Evolutionary conservation across 2,113 vertebrate genomes (phyloP).

Genomic region (Chamaea fasciata): DNA sequence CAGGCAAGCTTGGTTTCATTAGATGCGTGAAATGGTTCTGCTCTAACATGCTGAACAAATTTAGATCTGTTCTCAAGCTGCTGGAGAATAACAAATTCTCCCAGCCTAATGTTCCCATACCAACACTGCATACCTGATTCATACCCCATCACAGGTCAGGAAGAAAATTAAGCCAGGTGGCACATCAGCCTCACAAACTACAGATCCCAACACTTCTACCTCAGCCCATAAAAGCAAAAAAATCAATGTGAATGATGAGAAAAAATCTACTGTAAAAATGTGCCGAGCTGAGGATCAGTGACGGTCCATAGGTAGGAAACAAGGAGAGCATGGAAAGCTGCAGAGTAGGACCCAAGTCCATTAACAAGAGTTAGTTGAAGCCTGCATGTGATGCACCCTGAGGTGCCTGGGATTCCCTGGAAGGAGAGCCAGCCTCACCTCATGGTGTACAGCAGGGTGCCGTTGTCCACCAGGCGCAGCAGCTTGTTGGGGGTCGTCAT

Average conservation of each 20-base stretch:
- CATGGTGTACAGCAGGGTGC: slow-evolving; percentile 97
- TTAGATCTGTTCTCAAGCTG: neutral
- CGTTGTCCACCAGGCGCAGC: slow-evolving; percentile 90
- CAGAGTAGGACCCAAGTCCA: neutral
- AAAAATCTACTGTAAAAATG: neutral
- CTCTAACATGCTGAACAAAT: neutral
- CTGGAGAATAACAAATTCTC: neutral
- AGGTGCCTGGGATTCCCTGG: neutral
- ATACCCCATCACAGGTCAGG: neutral
- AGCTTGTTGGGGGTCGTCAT: slow-evolving; percentile 99
- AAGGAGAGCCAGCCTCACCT: slow-evolving; percentile 71
- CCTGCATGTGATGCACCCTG: neutral
- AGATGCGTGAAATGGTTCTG: neutral
- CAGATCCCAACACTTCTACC: neutral
- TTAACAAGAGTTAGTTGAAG: neutral
- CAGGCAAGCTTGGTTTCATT: neutral
- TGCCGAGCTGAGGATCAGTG: neutral
- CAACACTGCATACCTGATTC: neutral
- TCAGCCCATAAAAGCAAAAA: neutral
- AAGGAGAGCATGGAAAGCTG: neutral
- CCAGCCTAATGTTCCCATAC: neutral
- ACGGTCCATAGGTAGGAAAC: neutral
- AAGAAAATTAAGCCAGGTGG: neutral
- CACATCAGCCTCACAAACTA: neutral
- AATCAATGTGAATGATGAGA: neutral